Conservation (phyloP, 2,888 invertebrate species). For the Empis stercorea region DNA sequence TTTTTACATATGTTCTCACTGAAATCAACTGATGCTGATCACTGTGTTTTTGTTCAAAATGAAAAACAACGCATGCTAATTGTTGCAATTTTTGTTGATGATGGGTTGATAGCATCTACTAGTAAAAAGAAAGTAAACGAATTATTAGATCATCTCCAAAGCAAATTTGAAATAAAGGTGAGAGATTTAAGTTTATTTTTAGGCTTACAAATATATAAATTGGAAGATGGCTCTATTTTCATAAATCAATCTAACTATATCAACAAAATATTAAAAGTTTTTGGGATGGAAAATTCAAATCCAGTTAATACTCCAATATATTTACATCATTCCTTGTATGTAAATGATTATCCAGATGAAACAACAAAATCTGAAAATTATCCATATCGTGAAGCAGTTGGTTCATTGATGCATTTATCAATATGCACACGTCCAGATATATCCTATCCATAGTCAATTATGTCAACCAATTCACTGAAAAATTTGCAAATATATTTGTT, state of each 20-base stretch:
- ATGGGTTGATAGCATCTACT: slow-evolving; percentile 10
- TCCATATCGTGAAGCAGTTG: too few relatives aligned
- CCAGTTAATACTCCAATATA: neutral
- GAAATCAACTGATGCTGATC: slow-evolving; percentile 16
- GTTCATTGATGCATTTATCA: too few relatives aligned
- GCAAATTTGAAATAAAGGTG: neutral
- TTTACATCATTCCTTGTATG: neutral
- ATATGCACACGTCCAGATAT: too few relatives aligned
- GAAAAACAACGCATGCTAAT: slow-evolving; percentile 4
- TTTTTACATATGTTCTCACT: slow-evolving; percentile 16
- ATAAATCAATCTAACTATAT: neutral
- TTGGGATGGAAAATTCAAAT: neutral
- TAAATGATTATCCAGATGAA: neutral
- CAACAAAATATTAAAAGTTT: neutral
- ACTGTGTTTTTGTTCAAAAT: slow-evolving; percentile 17
- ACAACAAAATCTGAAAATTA: neutral
- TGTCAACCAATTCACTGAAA: too few relatives aligned
- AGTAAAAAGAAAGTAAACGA: neutral
- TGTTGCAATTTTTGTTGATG: slow-evolving; percentile 20
- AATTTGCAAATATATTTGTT: too few relatives aligned
- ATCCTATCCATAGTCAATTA: too few relatives aligned
- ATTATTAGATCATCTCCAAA: neutral
- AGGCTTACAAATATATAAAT: neutral
- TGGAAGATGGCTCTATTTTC: slow-evolving; percentile 1
- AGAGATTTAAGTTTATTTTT: neutral